Evolutionary conservation across 2,113 vertebrate genomes (phyloP).

Genomic region (Tachuris rubrigastra): DNA sequence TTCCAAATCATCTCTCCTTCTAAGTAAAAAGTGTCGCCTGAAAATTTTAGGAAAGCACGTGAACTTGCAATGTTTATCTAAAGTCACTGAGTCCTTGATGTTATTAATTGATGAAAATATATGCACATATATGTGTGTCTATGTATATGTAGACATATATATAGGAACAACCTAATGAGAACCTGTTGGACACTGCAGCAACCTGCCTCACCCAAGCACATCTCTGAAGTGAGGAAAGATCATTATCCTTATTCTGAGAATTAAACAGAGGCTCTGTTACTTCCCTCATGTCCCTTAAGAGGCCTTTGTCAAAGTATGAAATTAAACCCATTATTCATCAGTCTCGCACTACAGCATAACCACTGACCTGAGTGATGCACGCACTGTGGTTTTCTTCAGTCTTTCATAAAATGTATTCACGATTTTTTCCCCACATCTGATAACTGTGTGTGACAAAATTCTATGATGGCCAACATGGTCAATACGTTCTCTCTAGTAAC

Average conservation of each 20-base stretch:
- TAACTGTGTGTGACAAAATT: neutral
- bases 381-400: neutral
- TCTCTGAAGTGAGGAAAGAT: neutral
- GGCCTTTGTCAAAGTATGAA: conserved; percentile 1
- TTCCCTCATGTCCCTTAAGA: neutral
- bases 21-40: neutral
- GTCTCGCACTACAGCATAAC: neutral
- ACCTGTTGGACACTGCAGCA: neutral
- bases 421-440: neutral
- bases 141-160: no score
- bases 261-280: neutral
- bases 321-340: conserved; percentile 33
- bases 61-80: neutral
- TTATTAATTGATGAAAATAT: neutral
- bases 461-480: neutral
- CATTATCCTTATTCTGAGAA: neutral
- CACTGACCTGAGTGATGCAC: conserved; percentile 18
- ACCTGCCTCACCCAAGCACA: neutral
- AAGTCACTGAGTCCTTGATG: neutral
- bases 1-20: neutral
- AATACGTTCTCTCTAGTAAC: neutral
- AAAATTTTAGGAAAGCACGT: neutral
- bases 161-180: neutral
- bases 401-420: neutral
- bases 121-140: neutral